Evolutionary conservation across 1,140 invertebrate genomes (phyloP).

Genomic region (Eriosoma lanigerum): DNA sequence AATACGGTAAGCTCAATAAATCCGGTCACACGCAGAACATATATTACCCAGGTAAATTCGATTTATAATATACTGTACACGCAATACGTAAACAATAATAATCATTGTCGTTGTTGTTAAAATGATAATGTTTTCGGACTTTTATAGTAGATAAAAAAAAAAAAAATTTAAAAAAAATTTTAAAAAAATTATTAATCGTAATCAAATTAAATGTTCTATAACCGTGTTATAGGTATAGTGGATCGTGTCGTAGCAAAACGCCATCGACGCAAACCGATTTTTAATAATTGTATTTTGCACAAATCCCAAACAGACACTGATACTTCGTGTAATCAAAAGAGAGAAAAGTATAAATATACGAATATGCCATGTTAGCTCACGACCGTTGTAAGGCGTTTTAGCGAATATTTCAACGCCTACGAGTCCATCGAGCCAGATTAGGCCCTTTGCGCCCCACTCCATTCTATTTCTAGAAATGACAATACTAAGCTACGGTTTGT

Average conservation of each 20-base stretch:
- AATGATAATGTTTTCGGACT: no score
- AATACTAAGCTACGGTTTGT: slow-evolving; percentile 1
- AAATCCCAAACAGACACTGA: background rate
- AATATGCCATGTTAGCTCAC: slow-evolving; percentile 6
- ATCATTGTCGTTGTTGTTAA: no score
- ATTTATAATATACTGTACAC: no score
- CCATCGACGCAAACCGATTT: no score
- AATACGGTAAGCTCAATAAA: background rate
- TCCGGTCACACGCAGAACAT: slow-evolving; percentile 5
- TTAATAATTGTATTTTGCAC: background rate
- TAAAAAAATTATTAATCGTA: no score
- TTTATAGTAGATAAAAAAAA: no score
- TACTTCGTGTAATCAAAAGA: background rate
- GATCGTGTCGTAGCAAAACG: no score
- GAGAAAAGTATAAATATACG: slow-evolving; percentile 42
- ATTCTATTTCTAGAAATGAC: slow-evolving; percentile 50
- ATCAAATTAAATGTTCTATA: no score
- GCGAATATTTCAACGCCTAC: slow-evolving; percentile 37
- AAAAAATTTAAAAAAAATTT: no score
- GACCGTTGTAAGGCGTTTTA: slow-evolving; percentile 24
- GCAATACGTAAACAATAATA: no score
- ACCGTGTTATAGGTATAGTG: no score
- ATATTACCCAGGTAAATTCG: background rate
- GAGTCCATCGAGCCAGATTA: slow-evolving; percentile 22
- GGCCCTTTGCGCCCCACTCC: slow-evolving; percentile 50